Conservation (phyloP, 1,140 invertebrate species). For the Drosophila equinoxialis region DNA sequence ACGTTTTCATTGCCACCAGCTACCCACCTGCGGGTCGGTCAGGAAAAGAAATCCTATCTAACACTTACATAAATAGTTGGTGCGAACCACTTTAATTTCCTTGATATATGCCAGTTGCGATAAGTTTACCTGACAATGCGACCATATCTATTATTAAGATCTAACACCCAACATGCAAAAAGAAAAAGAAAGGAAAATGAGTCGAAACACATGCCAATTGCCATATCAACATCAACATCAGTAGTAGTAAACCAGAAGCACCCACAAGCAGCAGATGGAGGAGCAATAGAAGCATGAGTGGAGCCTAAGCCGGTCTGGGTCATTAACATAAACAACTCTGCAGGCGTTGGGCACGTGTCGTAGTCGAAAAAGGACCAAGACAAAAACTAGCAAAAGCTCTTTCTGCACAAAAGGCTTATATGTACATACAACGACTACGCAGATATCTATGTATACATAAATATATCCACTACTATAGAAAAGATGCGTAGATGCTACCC, state of each 20-base stretch:
- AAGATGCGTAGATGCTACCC: slow-evolving; percentile 39
- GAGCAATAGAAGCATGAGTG: not conserved
- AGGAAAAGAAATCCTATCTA: slow-evolving; percentile 18
- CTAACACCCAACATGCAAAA: slow-evolving; percentile 50
- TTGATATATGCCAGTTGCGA: slow-evolving; percentile 67
- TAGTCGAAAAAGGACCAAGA: slow-evolving; percentile 23
- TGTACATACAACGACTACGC: slow-evolving; percentile 11
- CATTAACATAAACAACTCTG: slow-evolving; percentile 79
- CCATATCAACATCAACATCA: slow-evolving; percentile 37
- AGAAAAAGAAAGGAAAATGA: slow-evolving; percentile 40
- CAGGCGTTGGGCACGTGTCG: slow-evolving; percentile 69
- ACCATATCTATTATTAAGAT: slow-evolving; percentile 75
- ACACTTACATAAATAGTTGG: not conserved
- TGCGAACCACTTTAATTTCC: slow-evolving; percentile 64
- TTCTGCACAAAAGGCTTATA: slow-evolving; percentile 31
- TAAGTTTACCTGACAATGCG: slow-evolving; percentile 74
- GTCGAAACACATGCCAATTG: slow-evolving; percentile 72
- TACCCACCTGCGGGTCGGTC: slow-evolving; percentile 31
- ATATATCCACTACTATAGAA: not conserved
- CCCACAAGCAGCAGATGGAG: no score
- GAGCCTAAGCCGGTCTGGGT: slow-evolving; percentile 47
- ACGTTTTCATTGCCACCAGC: slow-evolving; percentile 34
- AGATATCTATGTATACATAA: not conserved
- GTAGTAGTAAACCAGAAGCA: not conserved
- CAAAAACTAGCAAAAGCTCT: slow-evolving; percentile 61